Evolutionary conservation across 1,140 invertebrate genomes (phyloP), one percentile per base, ranked within the genome.

Genomic region (Solenopsis fugax): DNA sequence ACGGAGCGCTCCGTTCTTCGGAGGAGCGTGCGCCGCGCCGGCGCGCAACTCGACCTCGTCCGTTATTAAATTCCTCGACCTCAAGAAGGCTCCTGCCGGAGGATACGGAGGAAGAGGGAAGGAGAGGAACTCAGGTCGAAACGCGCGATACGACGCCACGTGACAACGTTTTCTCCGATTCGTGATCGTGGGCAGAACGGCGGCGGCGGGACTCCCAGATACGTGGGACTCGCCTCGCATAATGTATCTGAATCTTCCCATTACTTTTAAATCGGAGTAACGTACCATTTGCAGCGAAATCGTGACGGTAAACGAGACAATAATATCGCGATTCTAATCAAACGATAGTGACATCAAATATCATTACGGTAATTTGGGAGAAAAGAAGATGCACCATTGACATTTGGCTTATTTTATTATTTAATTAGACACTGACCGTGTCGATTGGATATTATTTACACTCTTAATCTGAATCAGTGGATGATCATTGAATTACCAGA

Each of bases 41-140:
- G 56, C 73, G 80, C 76, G 24, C 80, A 62, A 72, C 60, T 88
- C 89, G 90, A 88, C 90, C 90, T 91, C 90, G 90, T 91, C 90
- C 87, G 89, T 91, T 91, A 91, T 91, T 91, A 91, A 91, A 91
- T 91, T 91, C 90, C 78, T 90, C 89, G 90, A 91, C 90, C 86
- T 89, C 89, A 88, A 88, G 72, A 86, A 91, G 84, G 60, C 45
- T 80, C 37, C 48, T 34, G 34, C 65, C 58, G 81, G n/a, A n/a
- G 69, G 52, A 80, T 75, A 54, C 86, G n/a, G 13, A 2, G 24
- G n/a, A 24, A 6, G 60, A 56, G 24, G 52, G 71, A 18, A 71
- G 4, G 21, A n/a, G 67, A 3, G 5, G 21, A 34, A n/a, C 48
- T 52, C 73, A 34, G 50, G 88, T 69, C 67, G 60, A 72, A 69